Conservation (phyloP, 2,888 invertebrate species). For the Marronus borbonicus region DNA sequence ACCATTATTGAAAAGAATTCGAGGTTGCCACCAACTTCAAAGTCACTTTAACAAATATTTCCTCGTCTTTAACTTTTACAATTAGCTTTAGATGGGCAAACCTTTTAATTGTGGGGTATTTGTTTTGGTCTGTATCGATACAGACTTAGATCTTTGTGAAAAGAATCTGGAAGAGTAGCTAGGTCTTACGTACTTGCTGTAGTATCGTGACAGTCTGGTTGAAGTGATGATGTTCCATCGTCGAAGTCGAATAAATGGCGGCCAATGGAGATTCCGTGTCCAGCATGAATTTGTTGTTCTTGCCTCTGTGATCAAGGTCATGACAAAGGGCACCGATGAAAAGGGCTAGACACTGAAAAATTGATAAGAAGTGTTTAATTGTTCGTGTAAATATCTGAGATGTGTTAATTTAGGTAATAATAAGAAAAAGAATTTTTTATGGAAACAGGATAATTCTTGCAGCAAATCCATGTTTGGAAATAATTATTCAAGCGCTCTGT, state of each 20-base stretch:
- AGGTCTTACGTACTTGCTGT: constrained; percentile 75
- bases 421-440: too few species aligned
- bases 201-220: constrained; percentile 90
- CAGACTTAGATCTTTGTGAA: too few species aligned
- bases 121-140: too few species aligned
- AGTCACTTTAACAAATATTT: too few species aligned
- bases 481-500: too few species aligned
- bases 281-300: constrained; percentile 90
- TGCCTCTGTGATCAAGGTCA: constrained; percentile 89
- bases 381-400: neutral
- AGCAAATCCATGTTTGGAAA: too few species aligned
- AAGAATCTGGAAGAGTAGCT: too few species aligned
- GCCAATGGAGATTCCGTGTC: constrained; percentile 88
- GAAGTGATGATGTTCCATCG: constrained; percentile 91
- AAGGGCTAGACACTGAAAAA: constrained; percentile 78
- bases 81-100: constrained; percentile 21
- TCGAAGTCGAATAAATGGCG: constrained; percentile 88
- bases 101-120: neutral
- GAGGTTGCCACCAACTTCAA: too few species aligned
- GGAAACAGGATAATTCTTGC: too few species aligned
- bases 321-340: constrained; percentile 89
- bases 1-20: too few species aligned
- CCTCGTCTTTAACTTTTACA: neutral
- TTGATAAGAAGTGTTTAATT: neutral
- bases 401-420: too few species aligned